These are phyloP conservation scores for Poeciliopsis prolifica DNA, from an alignment of 2,113 vertebrate species.

Conservation along the genomic window DNA sequence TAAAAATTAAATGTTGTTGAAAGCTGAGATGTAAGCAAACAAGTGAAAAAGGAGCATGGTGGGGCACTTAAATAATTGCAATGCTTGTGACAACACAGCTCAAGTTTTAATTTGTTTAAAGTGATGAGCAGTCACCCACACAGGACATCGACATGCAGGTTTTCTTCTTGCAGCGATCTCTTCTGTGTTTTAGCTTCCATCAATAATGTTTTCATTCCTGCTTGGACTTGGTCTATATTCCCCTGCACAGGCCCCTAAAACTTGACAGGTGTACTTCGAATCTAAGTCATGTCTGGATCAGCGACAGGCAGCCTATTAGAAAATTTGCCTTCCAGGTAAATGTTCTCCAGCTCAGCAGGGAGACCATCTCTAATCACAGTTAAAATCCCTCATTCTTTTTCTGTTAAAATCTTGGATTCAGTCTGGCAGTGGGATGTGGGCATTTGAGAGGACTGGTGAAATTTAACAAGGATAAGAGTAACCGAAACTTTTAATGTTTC, in stretches of 20 bases:
- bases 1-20: neutral
- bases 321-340: constrained; percentile 15
- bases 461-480: constrained; percentile 17
- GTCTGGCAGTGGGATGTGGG: neutral
- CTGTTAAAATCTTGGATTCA: constrained; percentile 29
- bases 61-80: neutral
- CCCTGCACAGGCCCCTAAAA: constrained; percentile 28
- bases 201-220: constrained; percentile 13
- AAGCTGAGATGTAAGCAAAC: neutral
- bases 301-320: constrained; percentile 35
- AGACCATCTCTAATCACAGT: constrained; percentile 1
- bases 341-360: constrained; percentile 22
- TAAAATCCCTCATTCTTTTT: constrained; percentile 35
- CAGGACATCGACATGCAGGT: neutral
- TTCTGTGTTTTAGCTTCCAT: neutral
- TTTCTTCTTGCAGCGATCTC: constrained; percentile 19
- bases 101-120: neutral
- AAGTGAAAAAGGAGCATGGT: neutral
- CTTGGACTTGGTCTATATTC: constrained; percentile 6
- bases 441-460: neutral
- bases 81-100: neutral
- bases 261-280: constrained; percentile 45
- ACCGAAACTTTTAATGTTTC: constrained; percentile 7
- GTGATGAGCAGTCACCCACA: constrained; percentile 9
- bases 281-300: constrained; percentile 38